These are phyloP conservation scores for Lasiommata megera DNA, from an alignment of 2,888 invertebrate species.

Conservation along the genomic window DNA sequence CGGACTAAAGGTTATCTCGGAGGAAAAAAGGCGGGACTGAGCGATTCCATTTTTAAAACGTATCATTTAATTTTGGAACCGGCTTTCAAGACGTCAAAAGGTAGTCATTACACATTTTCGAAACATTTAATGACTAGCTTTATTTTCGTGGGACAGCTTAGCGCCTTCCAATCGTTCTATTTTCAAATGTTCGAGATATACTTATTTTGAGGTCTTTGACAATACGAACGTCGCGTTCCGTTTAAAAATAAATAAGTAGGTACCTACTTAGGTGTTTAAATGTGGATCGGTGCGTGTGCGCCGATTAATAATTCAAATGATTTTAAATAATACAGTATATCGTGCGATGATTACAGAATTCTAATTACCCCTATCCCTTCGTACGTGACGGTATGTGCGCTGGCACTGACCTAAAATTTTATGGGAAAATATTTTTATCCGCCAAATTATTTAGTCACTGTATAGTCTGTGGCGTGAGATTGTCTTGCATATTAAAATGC, in stretches of 20 bases:
- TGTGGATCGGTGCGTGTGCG: slow-evolving; percentile 11
- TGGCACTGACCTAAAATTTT: slow-evolving; percentile 67
- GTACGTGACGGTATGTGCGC: slow-evolving; percentile 64
- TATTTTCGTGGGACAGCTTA: slow-evolving; percentile 56
- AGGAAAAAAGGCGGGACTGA: slow-evolving; percentile 78
- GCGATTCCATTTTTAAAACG: slow-evolving; percentile 81
- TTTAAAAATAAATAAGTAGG: slow-evolving; percentile 5
- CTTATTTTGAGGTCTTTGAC: slow-evolving; percentile 8
- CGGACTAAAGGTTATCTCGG: slow-evolving; percentile 79
- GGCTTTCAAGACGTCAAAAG: slow-evolving; percentile 80
- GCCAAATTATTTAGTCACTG: slow-evolving; percentile 33
- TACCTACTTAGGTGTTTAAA: slow-evolving; percentile 12
- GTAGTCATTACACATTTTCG: slow-evolving; percentile 79
- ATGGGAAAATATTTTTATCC: slow-evolving; percentile 60
- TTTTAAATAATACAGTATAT: slow-evolving; percentile 16
- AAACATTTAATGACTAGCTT: slow-evolving; percentile 43
- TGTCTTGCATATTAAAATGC: slow-evolving; percentile 32
- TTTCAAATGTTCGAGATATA: slow-evolving; percentile 7
- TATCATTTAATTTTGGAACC: slow-evolving; percentile 81
- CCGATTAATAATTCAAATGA: slow-evolving; percentile 26
- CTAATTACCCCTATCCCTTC: slow-evolving; percentile 68
- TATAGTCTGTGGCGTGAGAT: slow-evolving; percentile 34
- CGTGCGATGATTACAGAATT: slow-evolving; percentile 48
- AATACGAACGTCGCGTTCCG: slow-evolving; percentile 1
- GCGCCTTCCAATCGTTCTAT: slow-evolving; percentile 52